Evolutionary conservation across 2,113 vertebrate species (phyloP).

Genomic region (Engraulis encrasicolus): DNA sequence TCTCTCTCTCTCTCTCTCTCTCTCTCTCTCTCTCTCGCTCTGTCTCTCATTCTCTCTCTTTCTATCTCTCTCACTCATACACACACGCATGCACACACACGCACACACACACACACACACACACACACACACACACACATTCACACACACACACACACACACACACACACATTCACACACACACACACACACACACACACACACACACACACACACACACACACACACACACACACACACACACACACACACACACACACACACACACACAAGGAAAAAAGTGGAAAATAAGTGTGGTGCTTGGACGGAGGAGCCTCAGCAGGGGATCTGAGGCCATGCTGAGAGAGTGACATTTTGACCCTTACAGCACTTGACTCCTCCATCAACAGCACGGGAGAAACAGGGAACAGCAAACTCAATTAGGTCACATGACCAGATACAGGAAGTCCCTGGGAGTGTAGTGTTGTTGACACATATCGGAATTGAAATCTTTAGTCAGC

Average conservation of each 20-base stretch:
- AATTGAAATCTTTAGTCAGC: conserved; percentile 21
- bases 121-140: no score
- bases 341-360: neutral
- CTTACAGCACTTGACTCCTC: neutral
- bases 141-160: no score
- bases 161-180: no score
- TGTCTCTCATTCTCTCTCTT: no score
- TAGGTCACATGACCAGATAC: conserved; percentile 31
- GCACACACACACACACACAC: no score
- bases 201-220: no score
- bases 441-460: conserved; percentile 45
- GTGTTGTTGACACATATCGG: conserved; percentile 26
- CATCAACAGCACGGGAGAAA: conserved; percentile 34
- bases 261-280: neutral
- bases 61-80: no score
- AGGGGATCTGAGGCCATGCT: conserved; percentile 6
- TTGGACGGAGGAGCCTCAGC: neutral
- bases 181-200: no score
- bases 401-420: conserved; percentile 38
- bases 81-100: no score
- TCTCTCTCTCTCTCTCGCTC: no score
- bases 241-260: neutral
- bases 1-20: no score
- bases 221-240: no score
- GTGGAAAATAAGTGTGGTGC: neutral